Evolutionary conservation across 2,888 invertebrate species (phyloP).

Genomic region (Pheosia gnoma): DNA sequence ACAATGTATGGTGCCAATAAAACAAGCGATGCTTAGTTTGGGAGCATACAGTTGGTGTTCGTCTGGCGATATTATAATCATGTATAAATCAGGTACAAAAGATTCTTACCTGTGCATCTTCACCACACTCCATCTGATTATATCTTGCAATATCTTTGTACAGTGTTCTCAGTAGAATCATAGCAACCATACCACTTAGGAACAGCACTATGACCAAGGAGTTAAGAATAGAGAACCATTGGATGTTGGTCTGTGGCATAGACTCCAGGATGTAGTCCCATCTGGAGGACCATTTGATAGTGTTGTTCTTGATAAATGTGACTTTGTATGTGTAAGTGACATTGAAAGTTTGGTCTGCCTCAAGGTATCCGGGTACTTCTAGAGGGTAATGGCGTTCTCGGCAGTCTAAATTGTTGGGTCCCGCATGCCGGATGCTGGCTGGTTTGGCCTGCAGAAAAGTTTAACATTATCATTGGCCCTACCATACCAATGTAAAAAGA

Average conservation of each 20-base stretch:
- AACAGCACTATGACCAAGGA: slow-evolving; percentile 98
- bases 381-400: slow-evolving; percentile 84
- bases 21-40: too few relatives aligned
- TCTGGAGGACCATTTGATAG: slow-evolving; percentile 98
- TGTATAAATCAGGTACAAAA: neutral
- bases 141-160: slow-evolving; percentile 99
- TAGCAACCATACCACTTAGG: slow-evolving; percentile 99
- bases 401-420: slow-evolving; percentile 77
- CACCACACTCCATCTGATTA: slow-evolving; percentile 96
- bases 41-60: too few relatives aligned
- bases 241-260: slow-evolving; percentile 99
- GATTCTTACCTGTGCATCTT: slow-evolving; percentile 94
- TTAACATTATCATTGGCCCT: too few relatives aligned
- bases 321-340: slow-evolving; percentile 96
- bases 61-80: too few relatives aligned
- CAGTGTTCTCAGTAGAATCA: slow-evolving; percentile 98
- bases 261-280: slow-evolving; percentile 99
- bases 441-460: slow-evolving; percentile 72
- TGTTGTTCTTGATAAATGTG: slow-evolving; percentile 90
- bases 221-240: slow-evolving; percentile 99
- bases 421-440: slow-evolving; percentile 82
- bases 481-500: too few relatives aligned
- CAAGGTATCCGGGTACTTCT: slow-evolving; percentile 86
- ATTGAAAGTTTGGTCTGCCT: slow-evolving; percentile 79
- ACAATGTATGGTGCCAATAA: too few relatives aligned